Conservation (phyloP, 53 echinoderm and acorn worm genomes). For the Apostichopus leukothele region DNA sequence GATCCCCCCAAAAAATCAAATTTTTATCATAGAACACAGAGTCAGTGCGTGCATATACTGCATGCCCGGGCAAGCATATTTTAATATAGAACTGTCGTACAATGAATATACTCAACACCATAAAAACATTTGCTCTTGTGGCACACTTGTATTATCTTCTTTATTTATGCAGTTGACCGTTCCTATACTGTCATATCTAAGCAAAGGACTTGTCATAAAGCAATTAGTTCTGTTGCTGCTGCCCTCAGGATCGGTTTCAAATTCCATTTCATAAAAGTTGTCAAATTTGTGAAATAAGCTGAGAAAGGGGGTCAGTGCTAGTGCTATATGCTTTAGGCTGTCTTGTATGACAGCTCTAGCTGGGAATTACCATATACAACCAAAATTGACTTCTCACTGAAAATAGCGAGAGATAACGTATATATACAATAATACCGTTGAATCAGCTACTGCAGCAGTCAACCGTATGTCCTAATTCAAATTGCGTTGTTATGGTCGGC, state of each 20-base stretch:
- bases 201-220: slow-evolving; percentile 25
- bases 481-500: too few species aligned
- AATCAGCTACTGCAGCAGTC: too few species aligned
- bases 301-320: slow-evolving; percentile 14
- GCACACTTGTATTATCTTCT: not conserved
- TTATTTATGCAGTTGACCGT: not conserved
- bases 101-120: not conserved
- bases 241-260: slow-evolving; percentile 21
- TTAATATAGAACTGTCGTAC: too few species aligned
- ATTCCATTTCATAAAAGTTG: slow-evolving; percentile 33
- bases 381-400: not conserved
- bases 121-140: not conserved
- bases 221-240: slow-evolving; percentile 23
- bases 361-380: not conserved
- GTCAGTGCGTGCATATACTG: too few species aligned
- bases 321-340: slow-evolving; percentile 18
- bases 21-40: too few species aligned
- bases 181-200: not conserved
- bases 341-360: slow-evolving; percentile 7
- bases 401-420: too few species aligned
- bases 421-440: too few species aligned
- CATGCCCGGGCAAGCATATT: too few species aligned
- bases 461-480: too few species aligned
- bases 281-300: slow-evolving; percentile 28
- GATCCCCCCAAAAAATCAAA: too few species aligned